phyloP scores from a whole-genome alignment of 2,113 vertebrate genomes.

The Otocyon megalotis region DNA sequence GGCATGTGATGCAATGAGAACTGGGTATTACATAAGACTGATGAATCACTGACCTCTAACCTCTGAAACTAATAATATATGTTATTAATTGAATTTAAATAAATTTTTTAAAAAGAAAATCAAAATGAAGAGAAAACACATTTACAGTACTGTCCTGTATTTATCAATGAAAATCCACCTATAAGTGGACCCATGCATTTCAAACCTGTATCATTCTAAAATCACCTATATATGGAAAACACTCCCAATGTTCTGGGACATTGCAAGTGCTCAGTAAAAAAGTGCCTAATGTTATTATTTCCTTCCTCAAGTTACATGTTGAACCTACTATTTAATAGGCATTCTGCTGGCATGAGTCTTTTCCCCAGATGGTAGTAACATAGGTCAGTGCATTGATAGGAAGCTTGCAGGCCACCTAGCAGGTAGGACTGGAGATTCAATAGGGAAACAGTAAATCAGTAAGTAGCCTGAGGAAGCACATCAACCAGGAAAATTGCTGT shows the following conservation, averaged over 20 bases:
- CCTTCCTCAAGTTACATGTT: not conserved
- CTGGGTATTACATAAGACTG: too few species aligned
- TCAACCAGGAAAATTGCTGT: not conserved
- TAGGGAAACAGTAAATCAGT: not conserved
- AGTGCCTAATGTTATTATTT: not conserved
- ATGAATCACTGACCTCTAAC: too few species aligned
- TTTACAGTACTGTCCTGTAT: not conserved
- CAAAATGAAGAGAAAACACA: not conserved
- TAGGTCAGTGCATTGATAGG: accelerated
- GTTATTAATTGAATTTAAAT: too few species aligned
- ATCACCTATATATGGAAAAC: not conserved
- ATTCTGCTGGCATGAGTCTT: too few species aligned
- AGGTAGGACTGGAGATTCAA: not conserved
- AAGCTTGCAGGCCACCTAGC: accelerated
- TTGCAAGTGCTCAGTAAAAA: not conserved
- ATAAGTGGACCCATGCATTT: not conserved
- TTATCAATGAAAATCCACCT: not conserved
- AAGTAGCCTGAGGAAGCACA: not conserved
- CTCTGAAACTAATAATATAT: too few species aligned
- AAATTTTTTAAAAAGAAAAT: not conserved
- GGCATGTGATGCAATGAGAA: too few species aligned
- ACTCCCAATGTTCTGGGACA: not conserved
- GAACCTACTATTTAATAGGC: not conserved
- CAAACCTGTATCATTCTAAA: not conserved
- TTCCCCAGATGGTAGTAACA: not conserved